Percentiles rank a stretch among this genome's conserved stretches.
Evolutionary conservation across 53 echinoderm and acorn worm species (phyloP).

Genomic region (Astropecten irregularis): DNA sequence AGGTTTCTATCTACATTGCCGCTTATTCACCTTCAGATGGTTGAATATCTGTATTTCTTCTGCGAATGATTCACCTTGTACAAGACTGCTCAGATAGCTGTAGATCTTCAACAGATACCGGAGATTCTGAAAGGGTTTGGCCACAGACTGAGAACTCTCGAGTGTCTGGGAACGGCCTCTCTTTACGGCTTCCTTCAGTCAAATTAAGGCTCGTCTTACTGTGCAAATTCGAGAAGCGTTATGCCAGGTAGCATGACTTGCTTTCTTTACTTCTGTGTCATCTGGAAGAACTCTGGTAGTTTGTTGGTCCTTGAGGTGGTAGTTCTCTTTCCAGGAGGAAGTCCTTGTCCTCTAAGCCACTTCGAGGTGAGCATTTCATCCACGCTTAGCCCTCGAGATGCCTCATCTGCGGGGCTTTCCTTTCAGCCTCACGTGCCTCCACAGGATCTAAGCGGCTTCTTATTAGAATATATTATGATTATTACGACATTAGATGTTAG

Average conservation of each 20-base stretch:
- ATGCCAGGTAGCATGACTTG: not conserved
- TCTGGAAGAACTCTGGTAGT: constrained; percentile 4
- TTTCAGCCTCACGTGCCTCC: no score
- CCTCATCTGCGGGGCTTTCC: constrained; percentile 47
- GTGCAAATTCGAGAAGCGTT: constrained; percentile 1
- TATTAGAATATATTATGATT: no score
- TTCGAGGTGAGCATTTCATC: constrained; percentile 11
- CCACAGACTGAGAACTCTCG: no score
- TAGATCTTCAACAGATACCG: constrained; percentile 28
- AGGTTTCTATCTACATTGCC: not conserved
- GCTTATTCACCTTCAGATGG: not conserved
- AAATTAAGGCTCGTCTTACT: constrained; percentile 37
- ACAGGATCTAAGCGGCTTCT: no score
- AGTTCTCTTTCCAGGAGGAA: constrained; percentile 12
- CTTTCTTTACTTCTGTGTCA: constrained; percentile 50
- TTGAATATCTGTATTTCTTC: constrained; percentile 49
- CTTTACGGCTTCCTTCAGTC: no score
- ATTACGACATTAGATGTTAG: no score
- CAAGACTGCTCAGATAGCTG: constrained; percentile 22
- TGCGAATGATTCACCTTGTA: constrained; percentile 54
- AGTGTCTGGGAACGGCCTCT: no score
- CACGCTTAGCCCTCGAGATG: constrained; percentile 23
- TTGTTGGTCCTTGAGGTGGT: not conserved
- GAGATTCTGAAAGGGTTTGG: not conserved
- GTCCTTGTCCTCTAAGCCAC: constrained; percentile 30